Evolutionary conservation across 2,888 invertebrate genomes (phyloP), one percentile per base, ranked within the genome.

Genomic region (Agrotis clavis): DNA sequence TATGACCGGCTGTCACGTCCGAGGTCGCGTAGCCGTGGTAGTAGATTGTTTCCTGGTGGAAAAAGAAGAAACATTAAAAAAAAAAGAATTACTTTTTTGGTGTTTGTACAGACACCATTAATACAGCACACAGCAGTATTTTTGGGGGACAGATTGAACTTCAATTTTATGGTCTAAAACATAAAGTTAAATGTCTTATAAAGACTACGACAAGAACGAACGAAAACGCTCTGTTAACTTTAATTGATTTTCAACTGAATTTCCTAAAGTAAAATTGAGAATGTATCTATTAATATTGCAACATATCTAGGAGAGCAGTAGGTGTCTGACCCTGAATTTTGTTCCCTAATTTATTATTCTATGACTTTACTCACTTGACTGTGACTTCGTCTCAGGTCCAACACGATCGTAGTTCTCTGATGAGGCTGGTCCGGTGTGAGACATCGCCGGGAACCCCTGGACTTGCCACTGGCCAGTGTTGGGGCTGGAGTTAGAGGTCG

Each of bases 401-500:
- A 91, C 19, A 98, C 97, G n/a, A 98, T 97, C 70, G 97, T 94
- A 25, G 98, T 97, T 75, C 97, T 97, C 79, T 97, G 97, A 66
- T 95, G 94, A 1, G 96, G 93, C 56, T 97, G 97, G 90, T 98
- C 98, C 0, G 98, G 98, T 0, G 98, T 98, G 41, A 98, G 96
- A 86, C 98, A 98, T 63, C 97, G 93, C 74, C 97, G 96, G 86
- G 98, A 97, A 74, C 98, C 97, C 87, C 98, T 90, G 64, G 98
- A 97, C 91, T 98, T 96, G 83, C 97, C 97, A 88, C 98, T 98
- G 11, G 97, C 97, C 6, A 98, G 96, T 0, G 98, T 98, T 0
- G 98, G 98, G 0, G 98, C 97, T 0, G 98, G 98, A 0, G 98
- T 98, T 79, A 98, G 92, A 0, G 98, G 98, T 35, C 98, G 96